Evolutionary conservation across 2,888 invertebrate species (phyloP), one percentile per base, ranked within the genome.

Genomic region (Chymomyza fuscimana): DNA sequence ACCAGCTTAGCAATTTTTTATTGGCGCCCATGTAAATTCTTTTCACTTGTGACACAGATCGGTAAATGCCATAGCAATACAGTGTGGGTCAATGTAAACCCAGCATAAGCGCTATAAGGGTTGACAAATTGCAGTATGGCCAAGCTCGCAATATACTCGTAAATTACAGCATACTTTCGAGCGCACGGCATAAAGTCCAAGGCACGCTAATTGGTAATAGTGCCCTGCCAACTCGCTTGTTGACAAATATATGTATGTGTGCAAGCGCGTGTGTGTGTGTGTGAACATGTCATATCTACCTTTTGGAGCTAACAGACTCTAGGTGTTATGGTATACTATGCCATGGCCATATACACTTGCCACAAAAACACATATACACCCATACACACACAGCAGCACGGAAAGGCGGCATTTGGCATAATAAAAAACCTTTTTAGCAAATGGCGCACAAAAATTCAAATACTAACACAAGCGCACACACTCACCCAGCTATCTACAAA

Each of bases 191-290:
- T 56, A 12, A 73, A 73, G 63, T 60, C 70, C 56, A 73, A 67
- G 62, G 62, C 70, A 80, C 84, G 78, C 87, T 85, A 85, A 85
- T 85, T 85, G 84, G 87, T 86, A 86, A 84, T 86, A 84, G 83
- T 82, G 74, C 70, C 64, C 65, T 40, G 22, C 22, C 56, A 22
- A 56, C 12, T 25, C 56, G 25, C 25, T 56, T 25, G 22, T 46
- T 22, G 56, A 16, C 56, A 10, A 19, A 56, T 29, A 46, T 62
- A 9, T n/a, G 7, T 46, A 46, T 19, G 16, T 62, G 16, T 62
- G 36, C 22, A 22, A 16, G 52, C 61, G 29, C 19, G 63, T 56
- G 63, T 60, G 69, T 65, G 63, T 67, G 50, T 59, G 60, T 69
- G 59, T 50, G 75, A 67, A 62, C 80, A 87, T 84, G 87, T 78